A percentile compares a stretch with the other conserved stretches of the same genome.
Evolutionary conservation across 2,113 vertebrate genomes (phyloP).

Genomic region (Micronisus gabar): DNA sequence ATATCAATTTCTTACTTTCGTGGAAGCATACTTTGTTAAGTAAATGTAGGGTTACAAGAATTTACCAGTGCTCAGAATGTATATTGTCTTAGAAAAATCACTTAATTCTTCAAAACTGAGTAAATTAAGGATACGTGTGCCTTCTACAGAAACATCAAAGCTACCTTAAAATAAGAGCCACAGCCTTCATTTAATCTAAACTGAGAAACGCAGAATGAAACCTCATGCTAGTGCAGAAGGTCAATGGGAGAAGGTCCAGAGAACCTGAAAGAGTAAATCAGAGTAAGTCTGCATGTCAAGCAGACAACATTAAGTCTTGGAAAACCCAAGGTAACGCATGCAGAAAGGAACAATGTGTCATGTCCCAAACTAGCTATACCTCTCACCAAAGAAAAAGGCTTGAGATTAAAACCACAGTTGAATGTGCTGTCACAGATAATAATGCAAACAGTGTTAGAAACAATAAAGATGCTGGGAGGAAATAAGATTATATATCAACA

Average conservation of each 20-base stretch:
- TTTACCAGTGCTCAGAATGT: background rate
- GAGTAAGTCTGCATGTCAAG: background rate
- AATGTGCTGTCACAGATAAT: background rate
- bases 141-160: background rate
- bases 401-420: background rate
- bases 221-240: background rate
- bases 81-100: background rate
- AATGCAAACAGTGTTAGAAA: background rate
- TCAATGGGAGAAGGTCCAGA: background rate
- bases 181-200: background rate
- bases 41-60: background rate
- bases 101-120: background rate
- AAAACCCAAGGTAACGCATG: background rate
- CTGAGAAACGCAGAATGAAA: background rate
- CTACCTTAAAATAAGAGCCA: background rate
- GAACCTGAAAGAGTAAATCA: background rate
- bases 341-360: background rate
- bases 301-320: background rate
- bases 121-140: background rate
- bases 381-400: background rate
- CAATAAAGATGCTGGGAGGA: background rate
- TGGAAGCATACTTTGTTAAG: background rate
- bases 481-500: background rate
- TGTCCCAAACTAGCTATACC: background rate
- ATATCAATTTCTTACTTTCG: background rate